A percentile compares a stretch with the other conserved stretches of the same genome.
These are phyloP conservation scores for Maconellicoccus hirsutus DNA, from an alignment of 1,140 invertebrate species.

Conservation along the genomic window DNA sequence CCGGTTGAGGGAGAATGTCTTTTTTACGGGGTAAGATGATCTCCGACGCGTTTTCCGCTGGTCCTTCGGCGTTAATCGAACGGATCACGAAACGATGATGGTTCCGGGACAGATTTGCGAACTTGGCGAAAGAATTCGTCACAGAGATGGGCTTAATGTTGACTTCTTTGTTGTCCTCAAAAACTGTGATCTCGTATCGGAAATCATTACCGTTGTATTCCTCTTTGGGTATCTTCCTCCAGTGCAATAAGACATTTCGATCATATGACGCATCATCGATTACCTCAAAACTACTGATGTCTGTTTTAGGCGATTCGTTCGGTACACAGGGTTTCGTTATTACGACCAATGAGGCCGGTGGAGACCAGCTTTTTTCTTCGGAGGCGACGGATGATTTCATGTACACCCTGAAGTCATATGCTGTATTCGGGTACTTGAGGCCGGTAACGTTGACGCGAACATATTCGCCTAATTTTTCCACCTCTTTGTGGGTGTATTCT, in stretches of 20 bases:
- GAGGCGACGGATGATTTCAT: conserved; percentile 43
- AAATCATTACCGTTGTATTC: conserved; percentile 48
- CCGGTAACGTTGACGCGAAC: conserved; percentile 40
- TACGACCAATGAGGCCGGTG: conserved; percentile 43
- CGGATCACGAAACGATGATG: neutral
- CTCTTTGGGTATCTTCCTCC: conserved; percentile 49
- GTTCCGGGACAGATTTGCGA: neutral
- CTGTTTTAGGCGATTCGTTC: conserved; percentile 44
- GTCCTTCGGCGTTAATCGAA: neutral
- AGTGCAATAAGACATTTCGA: conserved; percentile 50
- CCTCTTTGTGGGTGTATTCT: neutral
- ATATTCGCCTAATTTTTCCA: neutral
- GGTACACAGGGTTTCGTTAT: conserved; percentile 45
- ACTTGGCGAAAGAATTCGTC: neutral
- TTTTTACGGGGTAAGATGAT: neutral
- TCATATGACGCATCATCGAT: conserved; percentile 36
- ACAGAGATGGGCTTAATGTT: neutral
- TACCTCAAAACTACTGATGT: conserved; percentile 51
- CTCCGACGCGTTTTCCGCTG: neutral
- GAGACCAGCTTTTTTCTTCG: conserved; percentile 47
- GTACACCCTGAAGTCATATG: conserved; percentile 54
- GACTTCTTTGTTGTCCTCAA: neutral
- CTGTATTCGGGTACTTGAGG: conserved; percentile 49
- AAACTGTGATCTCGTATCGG: conserved; percentile 33
- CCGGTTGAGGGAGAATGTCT: conserved; percentile 35